Evolutionary conservation across 2,113 vertebrate genomes (phyloP).

Genomic region (Recurvirostra avosetta): DNA sequence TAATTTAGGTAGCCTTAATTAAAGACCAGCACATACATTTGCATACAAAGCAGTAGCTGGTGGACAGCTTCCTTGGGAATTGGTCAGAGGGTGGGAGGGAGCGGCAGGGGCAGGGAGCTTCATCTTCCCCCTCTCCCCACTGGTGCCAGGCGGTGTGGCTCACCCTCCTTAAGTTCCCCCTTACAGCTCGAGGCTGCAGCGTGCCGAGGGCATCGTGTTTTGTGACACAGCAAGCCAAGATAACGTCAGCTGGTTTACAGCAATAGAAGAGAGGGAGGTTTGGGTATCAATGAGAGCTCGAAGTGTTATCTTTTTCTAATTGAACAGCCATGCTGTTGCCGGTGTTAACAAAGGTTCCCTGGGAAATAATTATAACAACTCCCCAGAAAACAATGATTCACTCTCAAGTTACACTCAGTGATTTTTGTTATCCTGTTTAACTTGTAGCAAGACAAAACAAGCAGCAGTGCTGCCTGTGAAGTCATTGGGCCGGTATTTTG

Average conservation of each 20-base stretch:
- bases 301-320: neutral
- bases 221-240: neutral
- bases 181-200: accelerated
- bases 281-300: neutral
- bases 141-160: accelerated
- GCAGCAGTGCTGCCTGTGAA: neutral
- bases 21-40: neutral
- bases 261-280: neutral
- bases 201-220: neutral
- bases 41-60: neutral
- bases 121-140: too few species aligned
- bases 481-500: neutral
- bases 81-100: neutral
- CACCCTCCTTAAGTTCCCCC: too few species aligned
- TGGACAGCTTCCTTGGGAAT: neutral
- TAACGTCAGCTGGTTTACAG: neutral
- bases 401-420: neutral
- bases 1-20: neutral
- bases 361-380: neutral
- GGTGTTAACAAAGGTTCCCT: neutral
- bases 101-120: accelerated
- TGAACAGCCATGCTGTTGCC: neutral
- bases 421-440: neutral
- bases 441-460: neutral
- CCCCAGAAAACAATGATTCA: neutral